Evolutionary conservation across 2,888 invertebrate genomes (phyloP).

Genomic region (Loripinus fragilis): DNA sequence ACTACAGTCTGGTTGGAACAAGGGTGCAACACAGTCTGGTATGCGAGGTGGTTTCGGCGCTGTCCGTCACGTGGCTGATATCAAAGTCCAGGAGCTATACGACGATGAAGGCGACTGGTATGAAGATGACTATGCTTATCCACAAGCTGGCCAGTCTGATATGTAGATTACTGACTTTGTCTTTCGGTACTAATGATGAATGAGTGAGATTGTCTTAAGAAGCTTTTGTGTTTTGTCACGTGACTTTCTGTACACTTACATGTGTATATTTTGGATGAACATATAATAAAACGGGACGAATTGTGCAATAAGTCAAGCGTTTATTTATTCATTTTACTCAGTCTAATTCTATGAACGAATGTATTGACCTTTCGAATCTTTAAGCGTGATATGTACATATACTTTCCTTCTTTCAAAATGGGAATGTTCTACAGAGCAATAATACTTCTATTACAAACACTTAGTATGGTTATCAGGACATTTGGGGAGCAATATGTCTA

Average conservation of each 20-base stretch:
- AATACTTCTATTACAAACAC: no score
- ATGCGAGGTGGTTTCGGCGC: slow-evolving; percentile 79
- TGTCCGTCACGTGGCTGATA: slow-evolving; percentile 80
- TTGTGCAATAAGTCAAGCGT: background rate
- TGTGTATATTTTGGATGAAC: background rate
- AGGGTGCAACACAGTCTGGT: slow-evolving; percentile 80
- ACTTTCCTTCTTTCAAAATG: background rate
- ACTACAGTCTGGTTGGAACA: slow-evolving; percentile 81
- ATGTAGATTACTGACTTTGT: slow-evolving; percentile 52
- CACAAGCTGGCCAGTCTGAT: slow-evolving; percentile 70
- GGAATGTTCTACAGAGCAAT: no score
- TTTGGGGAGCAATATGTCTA: no score
- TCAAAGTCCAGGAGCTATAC: slow-evolving; percentile 61
- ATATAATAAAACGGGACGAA: background rate
- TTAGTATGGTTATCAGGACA: no score
- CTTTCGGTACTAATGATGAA: background rate
- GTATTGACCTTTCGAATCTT: no score
- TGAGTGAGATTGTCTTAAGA: background rate
- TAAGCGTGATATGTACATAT: no score
- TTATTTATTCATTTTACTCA: no score
- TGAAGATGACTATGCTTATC: slow-evolving; percentile 79
- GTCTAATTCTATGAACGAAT: no score
- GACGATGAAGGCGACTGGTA: slow-evolving; percentile 72
- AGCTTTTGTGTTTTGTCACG: background rate
- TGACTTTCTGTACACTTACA: background rate